Base-by-base conservation (phyloP, 2,888 invertebrate species). In the Oligia latruncula region DNA sequence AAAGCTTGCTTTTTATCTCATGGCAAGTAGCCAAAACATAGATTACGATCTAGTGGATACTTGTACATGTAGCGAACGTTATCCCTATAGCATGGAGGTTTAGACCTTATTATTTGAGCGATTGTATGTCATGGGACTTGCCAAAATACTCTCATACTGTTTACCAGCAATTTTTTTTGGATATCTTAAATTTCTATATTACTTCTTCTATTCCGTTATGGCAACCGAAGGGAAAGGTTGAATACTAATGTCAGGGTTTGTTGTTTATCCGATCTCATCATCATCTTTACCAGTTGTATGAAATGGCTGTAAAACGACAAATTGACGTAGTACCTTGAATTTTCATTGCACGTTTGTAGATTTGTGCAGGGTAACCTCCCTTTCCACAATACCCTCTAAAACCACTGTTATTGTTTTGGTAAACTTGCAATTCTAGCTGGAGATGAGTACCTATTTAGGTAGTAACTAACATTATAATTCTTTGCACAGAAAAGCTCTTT, bases 1-100 rank as follows among this genome's bases (percentile, higher is more conserved):
- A 71, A 71, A 68, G 78, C 77, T 81, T 52, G 79, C 60, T 80
- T 86, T 83, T 88, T 83, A 86, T 86, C 64, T 78, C 71, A 71
- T 88, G 87, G 87, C 87, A 80, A 67, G 58, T 58, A 55, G 88
- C 88, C 87, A 87, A 87, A 87, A 84, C 68, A 77, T 74, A 84
- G 80, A 87, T 87, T 85, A 76, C 67, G 72, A 85, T 87, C 76
- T 84, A 64, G 85, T 80, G 74, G 87, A 71, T 71, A 73, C 73
- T 81, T 40, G 72, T 74, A 76, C 70, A 77, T 81, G 72, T 80
- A 71, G 78, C 78, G 15, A 72, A 75, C 65, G 87, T 78, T 83
- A 87, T 78, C 29, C 43, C n/a, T 46, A 52, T 40, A 73, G 60
- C 62, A 8, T 65, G 40, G 29, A 66, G 60, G 52, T 65, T 55